phyloP scores from a whole-genome alignment of 2,888 invertebrate genomes.

The Ditylenchus weischeri region DNA sequence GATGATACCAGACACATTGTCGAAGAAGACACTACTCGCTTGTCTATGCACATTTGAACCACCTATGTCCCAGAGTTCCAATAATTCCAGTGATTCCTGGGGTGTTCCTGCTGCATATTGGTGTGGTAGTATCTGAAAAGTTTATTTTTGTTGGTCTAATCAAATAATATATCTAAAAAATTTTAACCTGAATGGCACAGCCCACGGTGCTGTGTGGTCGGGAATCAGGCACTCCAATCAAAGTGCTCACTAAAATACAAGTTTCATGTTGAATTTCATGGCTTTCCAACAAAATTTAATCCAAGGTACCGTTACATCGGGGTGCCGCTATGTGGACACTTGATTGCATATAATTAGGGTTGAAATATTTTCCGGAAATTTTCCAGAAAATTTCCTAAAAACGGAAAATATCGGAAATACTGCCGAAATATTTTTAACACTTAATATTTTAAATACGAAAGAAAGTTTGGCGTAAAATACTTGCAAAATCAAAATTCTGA shows the following conservation, averaged over 20 bases:
- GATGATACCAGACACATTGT: constrained; percentile 84
- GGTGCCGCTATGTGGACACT: too few species aligned
- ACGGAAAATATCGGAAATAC: too few species aligned
- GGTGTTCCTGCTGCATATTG: constrained; percentile 51
- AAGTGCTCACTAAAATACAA: constrained; percentile 70
- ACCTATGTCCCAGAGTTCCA: constrained; percentile 95
- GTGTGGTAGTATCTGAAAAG: constrained; percentile 36
- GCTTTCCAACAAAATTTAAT: too few species aligned
- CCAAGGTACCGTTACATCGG: too few species aligned
- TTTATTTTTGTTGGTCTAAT: neutral
- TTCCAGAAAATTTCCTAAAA: too few species aligned
- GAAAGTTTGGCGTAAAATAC: too few species aligned
- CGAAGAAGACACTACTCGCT: constrained; percentile 87
- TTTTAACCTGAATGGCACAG: constrained; percentile 27
- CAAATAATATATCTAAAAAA: constrained; percentile 20
- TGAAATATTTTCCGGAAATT: too few species aligned
- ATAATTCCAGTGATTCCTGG: constrained; percentile 56
- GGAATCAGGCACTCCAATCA: constrained; percentile 64
- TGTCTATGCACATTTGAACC: constrained; percentile 66
- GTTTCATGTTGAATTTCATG: too few species aligned
- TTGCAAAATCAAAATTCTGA: too few species aligned
- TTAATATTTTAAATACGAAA: too few species aligned
- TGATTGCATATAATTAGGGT: too few species aligned
- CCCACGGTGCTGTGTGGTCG: constrained; percentile 44
- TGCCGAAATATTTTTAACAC: too few species aligned